These are phyloP conservation scores for Rhynchonycteris naso DNA, from an alignment of 2,797 vertebrate species.

Conservation along the genomic window DNA sequence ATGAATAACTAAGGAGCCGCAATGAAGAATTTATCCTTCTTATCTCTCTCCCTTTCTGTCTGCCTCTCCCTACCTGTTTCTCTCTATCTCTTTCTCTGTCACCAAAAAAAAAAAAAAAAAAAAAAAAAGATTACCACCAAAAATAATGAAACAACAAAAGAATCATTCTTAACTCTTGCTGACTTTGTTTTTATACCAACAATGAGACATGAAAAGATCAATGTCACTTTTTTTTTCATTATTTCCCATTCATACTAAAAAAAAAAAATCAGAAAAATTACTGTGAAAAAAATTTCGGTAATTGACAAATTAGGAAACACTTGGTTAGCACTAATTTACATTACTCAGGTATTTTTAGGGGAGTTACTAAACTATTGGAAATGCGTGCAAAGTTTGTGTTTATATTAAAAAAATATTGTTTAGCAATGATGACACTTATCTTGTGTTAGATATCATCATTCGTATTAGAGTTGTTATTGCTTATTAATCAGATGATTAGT, in stretches of 20 bases:
- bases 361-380: neutral
- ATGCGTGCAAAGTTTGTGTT: neutral
- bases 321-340: neutral
- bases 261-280: neutral
- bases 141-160: neutral
- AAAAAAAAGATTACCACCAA: neutral
- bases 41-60: too few species aligned
- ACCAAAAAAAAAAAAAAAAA: too few species aligned
- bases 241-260: neutral
- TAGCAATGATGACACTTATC: neutral
- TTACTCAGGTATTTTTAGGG: neutral
- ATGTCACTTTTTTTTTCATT: neutral
- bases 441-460: neutral
- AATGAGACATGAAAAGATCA: neutral
- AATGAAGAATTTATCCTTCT: too few species aligned
- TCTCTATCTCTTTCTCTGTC: too few species aligned
- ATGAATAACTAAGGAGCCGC: too few species aligned
- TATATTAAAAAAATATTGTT: neutral
- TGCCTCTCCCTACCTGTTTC: too few species aligned
- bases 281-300: neutral
- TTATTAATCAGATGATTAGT: neutral
- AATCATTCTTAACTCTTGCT: neutral
- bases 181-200: neutral
- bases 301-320: neutral
- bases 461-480: neutral